Conservation (phyloP, 1,140 invertebrate species). For the Nephotettix cincticeps region DNA sequence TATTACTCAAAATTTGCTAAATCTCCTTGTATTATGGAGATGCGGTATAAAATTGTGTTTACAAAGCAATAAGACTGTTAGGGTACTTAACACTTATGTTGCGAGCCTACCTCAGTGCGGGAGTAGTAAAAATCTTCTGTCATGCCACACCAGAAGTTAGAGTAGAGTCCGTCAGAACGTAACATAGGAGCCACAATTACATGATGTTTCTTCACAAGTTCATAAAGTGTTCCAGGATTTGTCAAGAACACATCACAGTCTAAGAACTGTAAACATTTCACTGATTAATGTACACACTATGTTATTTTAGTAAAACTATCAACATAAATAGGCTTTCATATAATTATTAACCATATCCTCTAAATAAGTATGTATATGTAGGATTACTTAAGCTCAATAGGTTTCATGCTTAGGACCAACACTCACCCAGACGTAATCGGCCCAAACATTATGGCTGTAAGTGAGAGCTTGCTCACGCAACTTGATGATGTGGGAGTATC, state of each 20-base stretch:
- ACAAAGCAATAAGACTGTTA: too few species aligned
- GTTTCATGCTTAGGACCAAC: too few species aligned
- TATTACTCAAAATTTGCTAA: too few species aligned
- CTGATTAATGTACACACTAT: slow-evolving; percentile 5
- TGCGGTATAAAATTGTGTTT: too few species aligned
- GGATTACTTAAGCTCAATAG: too few species aligned
- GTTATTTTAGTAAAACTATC: neutral
- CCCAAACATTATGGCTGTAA: slow-evolving; percentile 72
- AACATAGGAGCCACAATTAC: slow-evolving; percentile 80
- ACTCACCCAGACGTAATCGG: slow-evolving; percentile 81
- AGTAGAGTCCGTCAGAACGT: slow-evolving; percentile 82
- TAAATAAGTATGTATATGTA: too few species aligned
- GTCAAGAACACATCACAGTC: slow-evolving; percentile 88
- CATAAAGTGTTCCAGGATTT: slow-evolving; percentile 64
- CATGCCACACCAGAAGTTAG: slow-evolving; percentile 97
- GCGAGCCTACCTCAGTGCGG: slow-evolving; percentile 58
- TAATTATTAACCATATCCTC: too few species aligned
- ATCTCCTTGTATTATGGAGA: too few species aligned
- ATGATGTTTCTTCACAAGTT: slow-evolving; percentile 65
- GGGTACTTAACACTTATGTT: too few species aligned
- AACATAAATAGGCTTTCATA: too few species aligned
- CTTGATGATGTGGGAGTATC: slow-evolving; percentile 80
- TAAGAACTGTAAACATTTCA: slow-evolving; percentile 72
- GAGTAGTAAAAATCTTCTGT: slow-evolving; percentile 84
- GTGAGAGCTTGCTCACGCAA: slow-evolving; percentile 77